Percentiles rank a stretch among this genome's conserved stretches.
These are phyloP conservation scores for human (Homo sapiens) DNA, from an alignment of 2,113 vertebrate species.

Conservation along the genomic window DNA sequence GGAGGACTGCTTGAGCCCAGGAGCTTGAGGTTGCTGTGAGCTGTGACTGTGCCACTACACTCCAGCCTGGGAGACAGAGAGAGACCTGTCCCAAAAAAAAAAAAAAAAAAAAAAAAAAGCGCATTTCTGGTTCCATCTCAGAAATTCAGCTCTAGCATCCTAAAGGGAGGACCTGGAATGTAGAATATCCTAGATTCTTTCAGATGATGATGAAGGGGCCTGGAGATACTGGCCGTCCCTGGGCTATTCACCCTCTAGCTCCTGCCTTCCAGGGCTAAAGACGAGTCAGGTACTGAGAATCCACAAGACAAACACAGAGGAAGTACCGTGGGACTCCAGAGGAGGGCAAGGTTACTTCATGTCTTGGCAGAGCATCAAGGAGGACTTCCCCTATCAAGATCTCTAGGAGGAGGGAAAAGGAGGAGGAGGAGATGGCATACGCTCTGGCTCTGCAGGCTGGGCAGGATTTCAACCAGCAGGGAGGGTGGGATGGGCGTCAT, in stretches of 20 bases:
- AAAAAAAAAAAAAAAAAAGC: no score
- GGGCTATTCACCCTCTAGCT: neutral
- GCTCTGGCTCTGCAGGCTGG: neutral
- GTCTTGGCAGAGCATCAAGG: neutral
- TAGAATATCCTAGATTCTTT: neutral
- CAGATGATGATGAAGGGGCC: neutral
- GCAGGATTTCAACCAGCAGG: neutral
- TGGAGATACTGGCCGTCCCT: neutral
- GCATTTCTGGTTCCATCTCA: neutral
- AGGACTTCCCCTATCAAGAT: neutral
- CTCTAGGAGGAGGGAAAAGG: neutral
- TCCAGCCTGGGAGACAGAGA: no score
- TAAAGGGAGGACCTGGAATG: neutral
- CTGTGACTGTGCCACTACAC: no score
- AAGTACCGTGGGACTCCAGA: neutral
- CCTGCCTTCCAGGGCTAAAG: neutral
- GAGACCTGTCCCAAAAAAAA: no score
- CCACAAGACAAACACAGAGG: neutral
- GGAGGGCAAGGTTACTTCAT: neutral
- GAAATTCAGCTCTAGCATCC: neutral
- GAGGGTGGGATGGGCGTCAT: neutral
- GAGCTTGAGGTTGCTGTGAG: no score
- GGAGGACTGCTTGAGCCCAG: no score
- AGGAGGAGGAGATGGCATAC: neutral
- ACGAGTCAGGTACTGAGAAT: neutral